Conservation (phyloP, 2,888 invertebrate species). For the Megastigmus dorsalis region DNA sequence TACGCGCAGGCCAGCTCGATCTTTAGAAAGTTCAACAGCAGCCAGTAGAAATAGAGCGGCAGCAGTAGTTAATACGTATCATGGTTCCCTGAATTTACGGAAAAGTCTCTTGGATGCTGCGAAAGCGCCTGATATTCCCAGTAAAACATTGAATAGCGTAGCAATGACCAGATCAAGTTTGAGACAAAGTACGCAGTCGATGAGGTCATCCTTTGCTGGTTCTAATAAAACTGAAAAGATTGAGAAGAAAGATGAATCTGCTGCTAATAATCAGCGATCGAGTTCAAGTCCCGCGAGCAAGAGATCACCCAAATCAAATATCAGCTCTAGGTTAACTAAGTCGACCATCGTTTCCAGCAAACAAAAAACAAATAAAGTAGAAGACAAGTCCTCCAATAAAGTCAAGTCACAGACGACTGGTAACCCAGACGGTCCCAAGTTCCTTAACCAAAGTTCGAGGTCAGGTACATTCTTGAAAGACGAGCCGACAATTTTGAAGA, state of each 20-base stretch:
- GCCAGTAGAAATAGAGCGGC: conserved; percentile 70
- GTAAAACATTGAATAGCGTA: conserved; percentile 58
- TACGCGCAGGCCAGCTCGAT: conserved; percentile 64
- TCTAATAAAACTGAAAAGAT: conserved; percentile 53
- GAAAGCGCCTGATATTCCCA: conserved; percentile 76
- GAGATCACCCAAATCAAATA: conserved; percentile 69
- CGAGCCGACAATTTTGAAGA: conserved; percentile 81
- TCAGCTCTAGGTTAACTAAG: conserved; percentile 59
- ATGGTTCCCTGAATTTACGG: conserved; percentile 75
- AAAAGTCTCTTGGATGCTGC: conserved; percentile 76
- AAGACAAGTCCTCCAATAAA: conserved; percentile 60
- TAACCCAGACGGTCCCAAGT: conserved; percentile 60
- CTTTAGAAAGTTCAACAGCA: conserved; percentile 70
- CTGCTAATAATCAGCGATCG: conserved; percentile 62
- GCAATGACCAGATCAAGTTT: conserved; percentile 52
- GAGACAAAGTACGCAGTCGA: conserved; percentile 59
- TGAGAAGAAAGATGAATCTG: conserved; percentile 63
- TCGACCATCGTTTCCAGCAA: conserved; percentile 56
- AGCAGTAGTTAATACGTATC: conserved; percentile 66
- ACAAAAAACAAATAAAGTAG: conserved; percentile 56
- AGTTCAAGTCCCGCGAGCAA: conserved; percentile 68
- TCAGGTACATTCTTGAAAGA: conserved; percentile 86
- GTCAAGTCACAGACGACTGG: conserved; percentile 61
- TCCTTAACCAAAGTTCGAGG: conserved; percentile 76
- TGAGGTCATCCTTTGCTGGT: conserved; percentile 52